Evolutionary conservation across 2,797 vertebrate genomes (phyloP), one percentile per base, ranked within the genome.

Genomic region (Pristis pectinata): DNA sequence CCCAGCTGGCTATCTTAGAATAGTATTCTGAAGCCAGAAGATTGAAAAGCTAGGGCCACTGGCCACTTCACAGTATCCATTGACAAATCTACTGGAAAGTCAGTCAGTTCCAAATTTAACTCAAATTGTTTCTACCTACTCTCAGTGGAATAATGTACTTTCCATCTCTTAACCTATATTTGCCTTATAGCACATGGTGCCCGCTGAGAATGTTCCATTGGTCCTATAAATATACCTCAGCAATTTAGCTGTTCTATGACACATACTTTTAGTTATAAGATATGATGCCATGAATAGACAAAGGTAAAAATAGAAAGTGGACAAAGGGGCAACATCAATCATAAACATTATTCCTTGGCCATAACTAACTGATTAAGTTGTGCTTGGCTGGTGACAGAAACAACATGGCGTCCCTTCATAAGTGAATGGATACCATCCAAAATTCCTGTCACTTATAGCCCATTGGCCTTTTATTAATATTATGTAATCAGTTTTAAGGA

Each of bases 81-180:
- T 94, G 92, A 53, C 67, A 72, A 74, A 72, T 53, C 92, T 74
- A 92, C 44, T 56, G 44, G 27, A 94, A 94, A 76, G 30, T 53
- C 13, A 15, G 24, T 27, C 27, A 11, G 24, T 74, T 93, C 92
- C 61, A 72, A 74, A 74, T 94, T 94, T 94, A 94, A 94, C 27
- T 4, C 41, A 94, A 94, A 44, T 7, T 94, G 70, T 94, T 94
- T 74, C 92, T 9, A 7, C 44, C 67, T 70, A 15, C 17, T 93
- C 67, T 53, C 70, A 49, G 24, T 94, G 92, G 92, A 94, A 94
- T 94, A 93, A 70, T 44, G 44, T 24, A 94, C 44, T 94, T 94
- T 94, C 92, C 92, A 94, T 94, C 92, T 94, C 92, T 93, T 53
- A 94, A 94, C 92, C 70, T 94, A 94, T 49, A 94, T 53, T 94